Evolutionary conservation across 2,797 vertebrate genomes (phyloP).

Genomic region (Sebastes wilsoni): DNA sequence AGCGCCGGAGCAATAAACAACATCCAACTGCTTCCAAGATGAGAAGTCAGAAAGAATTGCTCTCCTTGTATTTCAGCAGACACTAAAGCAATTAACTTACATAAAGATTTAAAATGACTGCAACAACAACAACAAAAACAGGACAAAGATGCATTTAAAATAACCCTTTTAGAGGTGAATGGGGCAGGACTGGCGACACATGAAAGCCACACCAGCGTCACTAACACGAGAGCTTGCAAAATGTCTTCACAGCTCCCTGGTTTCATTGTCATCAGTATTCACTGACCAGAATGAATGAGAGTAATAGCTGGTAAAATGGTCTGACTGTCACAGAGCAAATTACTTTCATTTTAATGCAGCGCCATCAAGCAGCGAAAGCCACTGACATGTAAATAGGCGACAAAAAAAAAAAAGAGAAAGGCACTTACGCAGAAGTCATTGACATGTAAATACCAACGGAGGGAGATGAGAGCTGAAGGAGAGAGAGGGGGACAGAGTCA

Average conservation of each 20-base stretch:
- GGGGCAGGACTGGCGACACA: slow-evolving; percentile 1
- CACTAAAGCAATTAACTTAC: background rate
- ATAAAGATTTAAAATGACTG: background rate
- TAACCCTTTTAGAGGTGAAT: slow-evolving; percentile 35
- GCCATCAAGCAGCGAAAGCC: slow-evolving; percentile 67
- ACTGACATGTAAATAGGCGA: slow-evolving; percentile 77
- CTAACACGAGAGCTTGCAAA: slow-evolving; percentile 55
- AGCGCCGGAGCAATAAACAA: slow-evolving; percentile 43
- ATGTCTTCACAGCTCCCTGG: slow-evolving; percentile 72
- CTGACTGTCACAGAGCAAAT: slow-evolving; percentile 74
- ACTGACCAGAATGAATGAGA: slow-evolving; percentile 77
- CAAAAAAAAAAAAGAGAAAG: slow-evolving; percentile 52
- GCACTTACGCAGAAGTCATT: slow-evolving; percentile 72
- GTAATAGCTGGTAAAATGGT: slow-evolving; percentile 79
- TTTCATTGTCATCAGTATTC: slow-evolving; percentile 75
- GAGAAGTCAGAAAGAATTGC: slow-evolving; percentile 6
- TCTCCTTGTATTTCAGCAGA: background rate
- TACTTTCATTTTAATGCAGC: slow-evolving; percentile 71
- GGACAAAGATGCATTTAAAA: slow-evolving; percentile 4
- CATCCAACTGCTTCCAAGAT: background rate
- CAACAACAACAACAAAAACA: background rate
- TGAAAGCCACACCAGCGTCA: slow-evolving; percentile 49
- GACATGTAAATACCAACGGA: slow-evolving; percentile 75
- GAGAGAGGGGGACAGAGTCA: slow-evolving; percentile 9
- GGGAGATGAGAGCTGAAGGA: slow-evolving; percentile 51